Base-by-base conservation (phyloP, 2,888 invertebrate genomes). In the Clostera curtula region DNA sequence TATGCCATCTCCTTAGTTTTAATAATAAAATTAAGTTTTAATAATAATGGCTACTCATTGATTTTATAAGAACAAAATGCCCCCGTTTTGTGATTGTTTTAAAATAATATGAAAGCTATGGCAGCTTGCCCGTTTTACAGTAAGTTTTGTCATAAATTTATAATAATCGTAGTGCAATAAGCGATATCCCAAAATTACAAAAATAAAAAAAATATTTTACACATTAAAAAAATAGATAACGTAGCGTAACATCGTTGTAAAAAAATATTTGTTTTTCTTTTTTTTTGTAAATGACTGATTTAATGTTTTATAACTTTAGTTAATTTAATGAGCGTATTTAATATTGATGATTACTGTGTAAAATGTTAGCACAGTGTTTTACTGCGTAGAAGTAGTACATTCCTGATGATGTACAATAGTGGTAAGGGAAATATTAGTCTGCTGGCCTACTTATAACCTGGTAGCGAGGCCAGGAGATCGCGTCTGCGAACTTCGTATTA, bases 331-430 rank as follows among this genome's bases (percentile, higher is more conserved):
- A n/a, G n/a, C 43, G 56, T 64, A 64, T 69, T 69, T 69, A 67
- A 68, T 66, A 60, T 58, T 66, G 51, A 51, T 49, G 37, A 40
- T 34, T 55, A 55, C 34, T 55, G 40, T 59, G 56, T 57, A 65
- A 55, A 57, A 60, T 52, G 55, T 48, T 42, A 43, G 49, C 39
- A 42, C 43, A 41, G 39, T 55, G 56, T 54, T 53, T 60, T 23
- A 33, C 56, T 56, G 63, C 57, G 67, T 62, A 59, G 58, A 74
- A 75, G 72, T 68, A 70, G 80, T 82, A 80, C 82, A 80, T 80
- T 80, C 80, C 80, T 67, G 62, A 67, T 19, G 40, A 76, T 79
- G 80, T 80, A 80, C 80, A 67, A 73, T 73, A 67, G 52, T 51
- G 44, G 54, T 57, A 54, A 53, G 55, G 57, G 62, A 45, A 54